Conservation (phyloP, 2,888 invertebrate genomes). For the Pachycephus smyrnensis region DNA sequence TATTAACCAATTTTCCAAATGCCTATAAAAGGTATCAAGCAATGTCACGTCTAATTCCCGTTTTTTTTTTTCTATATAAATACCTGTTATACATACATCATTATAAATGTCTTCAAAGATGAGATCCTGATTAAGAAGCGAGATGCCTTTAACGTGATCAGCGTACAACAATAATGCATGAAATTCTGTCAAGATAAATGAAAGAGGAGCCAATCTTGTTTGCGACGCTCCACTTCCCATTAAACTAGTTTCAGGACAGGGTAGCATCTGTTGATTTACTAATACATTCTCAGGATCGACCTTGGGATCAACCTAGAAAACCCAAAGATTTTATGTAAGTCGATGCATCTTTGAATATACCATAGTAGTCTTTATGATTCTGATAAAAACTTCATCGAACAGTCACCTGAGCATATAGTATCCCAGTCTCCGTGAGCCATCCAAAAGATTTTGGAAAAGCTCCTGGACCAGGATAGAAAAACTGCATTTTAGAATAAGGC, state of each 20-base stretch:
- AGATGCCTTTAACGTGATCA: conserved; percentile 87
- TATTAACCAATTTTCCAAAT: conserved; percentile 82
- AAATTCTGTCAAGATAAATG: conserved; percentile 90
- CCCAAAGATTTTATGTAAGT: neutral
- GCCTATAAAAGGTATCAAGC: conserved; percentile 61
- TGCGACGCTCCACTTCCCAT: conserved; percentile 45
- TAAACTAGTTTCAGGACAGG: conserved; percentile 59
- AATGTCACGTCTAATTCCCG: neutral
- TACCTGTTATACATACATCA: conserved; percentile 67
- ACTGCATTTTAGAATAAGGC: conserved; percentile 83
- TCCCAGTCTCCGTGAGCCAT: conserved; percentile 88
- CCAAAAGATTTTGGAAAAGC: conserved; percentile 83
- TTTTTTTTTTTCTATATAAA: conserved; percentile 7
- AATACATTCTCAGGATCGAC: conserved; percentile 61
- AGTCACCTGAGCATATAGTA: conserved; percentile 81
- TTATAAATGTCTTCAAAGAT: conserved; percentile 88
- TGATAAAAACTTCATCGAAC: conserved; percentile 4
- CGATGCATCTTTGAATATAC: neutral
- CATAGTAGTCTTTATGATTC: conserved; percentile 5
- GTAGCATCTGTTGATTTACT: conserved; percentile 57
- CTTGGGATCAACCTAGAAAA: conserved; percentile 55
- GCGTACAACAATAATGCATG: conserved; percentile 87
- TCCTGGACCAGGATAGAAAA: conserved; percentile 77
- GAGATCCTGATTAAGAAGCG: conserved; percentile 85
- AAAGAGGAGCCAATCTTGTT: conserved; percentile 71